These are phyloP conservation scores for Tychaedon coryphoeus DNA, from an alignment of 2,113 vertebrate genomes.

Conservation along the genomic window DNA sequence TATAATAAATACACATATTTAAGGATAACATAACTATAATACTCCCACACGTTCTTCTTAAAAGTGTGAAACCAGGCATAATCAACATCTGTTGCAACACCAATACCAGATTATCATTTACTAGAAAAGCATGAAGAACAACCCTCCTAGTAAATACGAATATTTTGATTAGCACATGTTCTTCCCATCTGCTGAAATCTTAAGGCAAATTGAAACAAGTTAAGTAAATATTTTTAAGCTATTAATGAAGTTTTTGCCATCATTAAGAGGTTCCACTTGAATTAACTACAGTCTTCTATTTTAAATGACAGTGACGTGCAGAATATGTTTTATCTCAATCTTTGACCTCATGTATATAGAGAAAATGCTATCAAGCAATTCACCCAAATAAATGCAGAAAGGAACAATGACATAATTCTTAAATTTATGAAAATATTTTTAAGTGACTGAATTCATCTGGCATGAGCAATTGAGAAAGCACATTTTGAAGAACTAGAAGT, in stretches of 20 bases:
- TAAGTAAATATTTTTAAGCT: background rate
- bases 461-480: background rate
- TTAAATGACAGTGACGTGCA: background rate
- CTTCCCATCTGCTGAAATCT: background rate
- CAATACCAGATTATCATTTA: background rate
- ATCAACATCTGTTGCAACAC: background rate
- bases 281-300: background rate
- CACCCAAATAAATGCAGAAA: slow-evolving; percentile 18
- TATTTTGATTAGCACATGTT: slow-evolving; percentile 11
- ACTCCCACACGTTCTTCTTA: background rate
- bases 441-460: background rate
- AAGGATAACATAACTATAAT: background rate
- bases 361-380: background rate
- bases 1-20: background rate
- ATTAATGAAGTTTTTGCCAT: background rate
- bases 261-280: background rate
- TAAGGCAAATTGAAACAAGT: background rate
- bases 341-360: background rate
- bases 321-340: background rate
- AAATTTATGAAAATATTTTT: background rate
- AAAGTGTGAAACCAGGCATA: background rate
- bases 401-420: background rate
- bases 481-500: background rate
- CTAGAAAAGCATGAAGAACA: background rate
- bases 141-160: background rate